phyloP scores from a whole-genome alignment of 2,113 vertebrate genomes.

The Sciurus niger region DNA sequence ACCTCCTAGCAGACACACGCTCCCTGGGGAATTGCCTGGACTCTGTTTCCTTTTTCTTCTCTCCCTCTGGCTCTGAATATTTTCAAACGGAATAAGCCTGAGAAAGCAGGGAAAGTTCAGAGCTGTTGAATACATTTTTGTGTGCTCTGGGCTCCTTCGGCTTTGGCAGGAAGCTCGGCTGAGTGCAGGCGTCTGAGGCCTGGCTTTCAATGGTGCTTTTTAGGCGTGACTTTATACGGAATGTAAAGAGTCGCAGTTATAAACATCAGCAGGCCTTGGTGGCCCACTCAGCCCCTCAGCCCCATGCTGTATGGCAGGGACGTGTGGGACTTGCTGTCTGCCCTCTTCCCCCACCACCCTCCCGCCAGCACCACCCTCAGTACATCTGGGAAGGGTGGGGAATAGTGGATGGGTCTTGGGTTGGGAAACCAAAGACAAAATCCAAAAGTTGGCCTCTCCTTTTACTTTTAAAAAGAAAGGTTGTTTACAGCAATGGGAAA shows the following conservation, averaged over 20 bases:
- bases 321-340: neutral
- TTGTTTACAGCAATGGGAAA: neutral
- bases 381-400: slow-evolving; percentile 6
- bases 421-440: slow-evolving; percentile 24
- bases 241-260: slow-evolving; percentile 57
- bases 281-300: slow-evolving; percentile 18
- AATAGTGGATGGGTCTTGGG: neutral
- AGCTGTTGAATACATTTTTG: slow-evolving; percentile 71
- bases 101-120: slow-evolving; percentile 75
- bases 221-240: slow-evolving; percentile 75
- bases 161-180: slow-evolving; percentile 83
- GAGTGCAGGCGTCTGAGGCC: slow-evolving; percentile 61
- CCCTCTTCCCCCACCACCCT: neutral
- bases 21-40: slow-evolving; percentile 24
- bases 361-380: neutral
- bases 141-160: slow-evolving; percentile 71
- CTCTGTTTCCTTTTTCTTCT: slow-evolving; percentile 47
- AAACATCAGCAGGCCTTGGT: slow-evolving; percentile 48
- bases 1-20: neutral
- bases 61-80: slow-evolving; percentile 61
- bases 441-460: neutral
- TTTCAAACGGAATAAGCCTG: slow-evolving; percentile 75
- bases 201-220: slow-evolving; percentile 77
- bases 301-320: neutral
- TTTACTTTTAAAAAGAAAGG: neutral